Percentiles rank a stretch among this genome's conserved stretches.
These are phyloP conservation scores for Myiagra hebetior DNA, from an alignment of 2,113 vertebrate genomes.

Conservation along the genomic window DNA sequence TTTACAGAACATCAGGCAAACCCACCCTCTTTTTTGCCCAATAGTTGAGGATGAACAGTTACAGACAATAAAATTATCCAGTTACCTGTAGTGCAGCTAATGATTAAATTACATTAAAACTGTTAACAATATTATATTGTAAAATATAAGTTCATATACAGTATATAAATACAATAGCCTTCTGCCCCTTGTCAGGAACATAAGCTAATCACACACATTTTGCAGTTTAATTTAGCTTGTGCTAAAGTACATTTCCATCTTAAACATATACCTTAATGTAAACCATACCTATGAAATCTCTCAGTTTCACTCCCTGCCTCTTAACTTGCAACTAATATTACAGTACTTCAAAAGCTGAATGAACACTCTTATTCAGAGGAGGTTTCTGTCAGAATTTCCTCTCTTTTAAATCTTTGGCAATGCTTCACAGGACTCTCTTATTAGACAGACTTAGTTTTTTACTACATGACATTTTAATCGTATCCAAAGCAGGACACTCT, in stretches of 20 bases:
- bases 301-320: background rate
- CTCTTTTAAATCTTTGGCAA: conserved; percentile 32
- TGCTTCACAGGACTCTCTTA: background rate
- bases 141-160: conserved; percentile 34
- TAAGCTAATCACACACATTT: background rate
- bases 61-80: conserved; percentile 49
- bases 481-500: background rate
- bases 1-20: conserved; percentile 43
- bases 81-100: background rate
- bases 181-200: conserved; percentile 30
- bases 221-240: conserved; percentile 13
- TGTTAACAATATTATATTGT: conserved; percentile 30
- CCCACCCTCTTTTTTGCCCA: background rate
- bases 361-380: background rate
- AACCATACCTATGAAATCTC: background rate
- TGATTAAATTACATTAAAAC: conserved; percentile 25
- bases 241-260: conserved; percentile 7
- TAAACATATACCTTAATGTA: conserved; percentile 18
- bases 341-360: conserved; percentile 21
- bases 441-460: background rate
- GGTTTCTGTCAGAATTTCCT: background rate
- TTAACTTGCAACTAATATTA: background rate
- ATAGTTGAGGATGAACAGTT: conserved; percentile 12
- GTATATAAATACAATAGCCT: conserved; percentile 29
- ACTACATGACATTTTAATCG: background rate